phyloP scores from a whole-genome alignment of 2,888 invertebrate species.

The Anthophora plumipes region DNA sequence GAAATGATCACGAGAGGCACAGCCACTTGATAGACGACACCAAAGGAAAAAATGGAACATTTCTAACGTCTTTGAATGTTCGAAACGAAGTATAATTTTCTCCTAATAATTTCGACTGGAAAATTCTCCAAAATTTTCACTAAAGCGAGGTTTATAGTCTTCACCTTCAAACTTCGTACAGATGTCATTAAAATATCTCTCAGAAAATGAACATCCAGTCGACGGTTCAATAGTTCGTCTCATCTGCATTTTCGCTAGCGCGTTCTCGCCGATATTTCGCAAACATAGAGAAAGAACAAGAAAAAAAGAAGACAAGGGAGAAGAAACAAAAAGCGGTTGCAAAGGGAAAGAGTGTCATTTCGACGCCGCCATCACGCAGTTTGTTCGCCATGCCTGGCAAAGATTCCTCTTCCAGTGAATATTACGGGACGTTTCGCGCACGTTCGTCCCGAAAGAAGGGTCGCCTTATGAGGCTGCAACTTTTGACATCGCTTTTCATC shows the following conservation, averaged over 20 bases:
- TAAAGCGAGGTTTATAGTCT: no score
- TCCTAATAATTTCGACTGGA: no score
- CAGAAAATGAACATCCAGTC: neutral
- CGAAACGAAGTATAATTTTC: no score
- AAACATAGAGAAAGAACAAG: neutral
- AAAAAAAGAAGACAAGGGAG: neutral
- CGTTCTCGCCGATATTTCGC: neutral
- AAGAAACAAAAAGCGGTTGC: neutral
- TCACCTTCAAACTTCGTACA: no score
- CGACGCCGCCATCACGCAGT: neutral
- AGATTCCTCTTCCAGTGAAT: conserved; percentile 8
- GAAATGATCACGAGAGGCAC: no score
- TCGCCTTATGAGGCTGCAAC: conserved; percentile 24
- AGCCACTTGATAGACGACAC: no score
- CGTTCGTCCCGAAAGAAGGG: conserved; percentile 14
- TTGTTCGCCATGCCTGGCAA: neutral
- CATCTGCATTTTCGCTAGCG: neutral
- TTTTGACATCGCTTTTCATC: conserved; percentile 47
- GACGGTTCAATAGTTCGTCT: neutral
- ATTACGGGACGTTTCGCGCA: conserved; percentile 25
- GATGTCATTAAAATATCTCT: neutral
- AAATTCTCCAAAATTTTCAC: no score
- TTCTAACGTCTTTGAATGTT: no score
- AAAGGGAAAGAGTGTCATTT: neutral
- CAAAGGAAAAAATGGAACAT: no score